Base-by-base conservation (phyloP, 2,888 invertebrate species). In the Listrodromus nycthemerus region DNA sequence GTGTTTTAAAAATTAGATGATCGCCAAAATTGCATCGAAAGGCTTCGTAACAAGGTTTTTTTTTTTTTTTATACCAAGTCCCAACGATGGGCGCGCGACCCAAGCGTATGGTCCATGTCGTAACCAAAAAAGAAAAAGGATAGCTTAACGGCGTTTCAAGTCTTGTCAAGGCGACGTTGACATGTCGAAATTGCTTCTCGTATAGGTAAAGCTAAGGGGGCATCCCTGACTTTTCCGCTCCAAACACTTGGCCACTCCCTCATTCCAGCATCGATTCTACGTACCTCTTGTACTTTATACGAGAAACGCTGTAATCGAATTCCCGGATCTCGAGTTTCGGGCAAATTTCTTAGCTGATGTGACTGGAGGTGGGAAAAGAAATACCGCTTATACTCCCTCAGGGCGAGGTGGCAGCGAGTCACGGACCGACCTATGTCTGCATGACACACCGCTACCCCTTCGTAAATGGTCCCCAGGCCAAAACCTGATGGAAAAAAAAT, bases 341-440 rank as follows among this genome's bases (percentile, higher is more conserved):
- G 69, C 48, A 37, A 73, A 77, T 80, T 48, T 83, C 33, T 30
- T 69, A 80, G 73, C 63, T 48, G 83, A 77, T 77, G 52, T 65
- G 30, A 50, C 52, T 55, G 73, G 65, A 30, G 61, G n/a, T n/a
- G 69, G 63, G 69, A 50, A 73, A 45, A 52, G 61, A 65, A 19
- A 37, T n/a, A 21, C 24, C 16, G 24, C 33, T 37, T 16, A 52
- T 30, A 10, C n/a, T 75, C 63, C 67, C n/a, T 77, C 45, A 37
- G 55, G 37, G 27, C 30, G 24, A 50, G 63, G 74, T 61, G 24
- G 61, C 24, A 21, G 41, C n/a, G 19, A n/a, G 74, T 73, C 19
- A 65, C 55, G 67, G 33, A 24, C 48, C 69, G 77, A 69, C 80
- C 83, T 65, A 83, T 83, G 80, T 83, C 41, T 24, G n/a, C n/a